Base-by-base conservation (phyloP, 2,113 vertebrate species). In the Mesocricetus auratus region DNA sequence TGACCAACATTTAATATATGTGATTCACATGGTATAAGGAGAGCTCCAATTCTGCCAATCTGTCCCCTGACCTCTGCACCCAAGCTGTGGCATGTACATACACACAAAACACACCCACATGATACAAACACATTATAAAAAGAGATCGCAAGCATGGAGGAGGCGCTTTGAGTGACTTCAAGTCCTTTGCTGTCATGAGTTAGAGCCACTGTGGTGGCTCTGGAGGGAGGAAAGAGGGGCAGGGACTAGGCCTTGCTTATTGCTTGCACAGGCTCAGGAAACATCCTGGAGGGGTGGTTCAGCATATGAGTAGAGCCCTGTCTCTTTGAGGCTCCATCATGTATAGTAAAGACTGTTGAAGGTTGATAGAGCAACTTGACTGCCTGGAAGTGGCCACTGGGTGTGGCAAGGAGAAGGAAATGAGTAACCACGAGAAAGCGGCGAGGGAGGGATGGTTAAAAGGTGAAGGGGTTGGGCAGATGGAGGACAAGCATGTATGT, bases 371-470 rank as follows among this genome's bases (percentile, higher is more conserved):
- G 36, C 5, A 45, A 58, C 39, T 16, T 1, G 7, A 86, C 39
- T 29, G 73, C 90, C 26, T 45, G 26, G 62, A 50, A 47, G 53
- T 62, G 77, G 16, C 26, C 56, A 36, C n/a, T 71, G 26, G 39
- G 73, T 87, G 81, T 83, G 89, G 10, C 21, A 77, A 64, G 83
- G 77, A 81, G 74, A 93, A 92, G 88, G 86, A 71, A 45, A 81
- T 81, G 45, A 74, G 39, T 73, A 19, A 47, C 73, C 50, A 13
- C 2, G 26, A 45, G 39, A 71, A 68, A 73, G 60, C 12, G 36
- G 12, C 62, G 36, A 45, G 45, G 92, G 88, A 36, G 64, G 79
- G 36, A 39, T 36, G 19, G 24, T 12, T 74, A 73, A 58, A 69
- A 16, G 39, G 31, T 73, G n/a, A 60, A 8, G 21, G 36, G 17